Base-by-base conservation (phyloP, 1,140 invertebrate genomes). In the Pinna nobilis region DNA sequence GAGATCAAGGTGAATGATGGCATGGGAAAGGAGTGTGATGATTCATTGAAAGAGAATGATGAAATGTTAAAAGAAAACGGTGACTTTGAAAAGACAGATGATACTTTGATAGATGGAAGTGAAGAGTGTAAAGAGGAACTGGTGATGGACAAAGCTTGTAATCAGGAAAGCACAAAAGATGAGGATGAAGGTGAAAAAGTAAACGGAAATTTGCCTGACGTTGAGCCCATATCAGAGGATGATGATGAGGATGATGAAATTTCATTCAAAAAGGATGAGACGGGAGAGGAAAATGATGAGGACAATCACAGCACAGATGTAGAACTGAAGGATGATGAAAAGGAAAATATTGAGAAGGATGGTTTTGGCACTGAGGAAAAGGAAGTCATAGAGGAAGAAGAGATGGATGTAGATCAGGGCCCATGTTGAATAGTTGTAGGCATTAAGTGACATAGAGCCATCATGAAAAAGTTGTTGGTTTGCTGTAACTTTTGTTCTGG, bases 251-350 rank as follows among this genome's bases (percentile, higher is more conserved):
- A 66, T 66, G 47, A 66, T 6, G 63, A 66, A 49, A 49, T 66
- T 11, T 66, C 63, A 25, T 66, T 66, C 47, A 66, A 66, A 49
- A 51, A 51, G 30, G 59, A 63, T 32, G 18, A 23, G 9, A 51
- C 55, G 20, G 18, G n/a, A 32, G 69, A 61, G 30, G 41, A 30
- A 37, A 30, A 25, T 50, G 57, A 71, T 35, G 69, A 63, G 39
- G 39, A 50, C 94, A 88, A 93, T 94, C 84, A 94, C 94, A 93
- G 94, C 94, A 84, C 93, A 94, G 86, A 94, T 94, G 57, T 94
- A 94, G 33, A 94, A 94, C 85, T 94, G 53, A 20, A 69, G 23
- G 67, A 39, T 49, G 37, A 57, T 32, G 9, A 20, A 59, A 50
- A 51, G 39, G 59, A 37, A 47, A 37, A 63, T 32, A 65, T n/a